Conservation (phyloP, 1,140 invertebrate species). For the Aplysia californica region DNA sequence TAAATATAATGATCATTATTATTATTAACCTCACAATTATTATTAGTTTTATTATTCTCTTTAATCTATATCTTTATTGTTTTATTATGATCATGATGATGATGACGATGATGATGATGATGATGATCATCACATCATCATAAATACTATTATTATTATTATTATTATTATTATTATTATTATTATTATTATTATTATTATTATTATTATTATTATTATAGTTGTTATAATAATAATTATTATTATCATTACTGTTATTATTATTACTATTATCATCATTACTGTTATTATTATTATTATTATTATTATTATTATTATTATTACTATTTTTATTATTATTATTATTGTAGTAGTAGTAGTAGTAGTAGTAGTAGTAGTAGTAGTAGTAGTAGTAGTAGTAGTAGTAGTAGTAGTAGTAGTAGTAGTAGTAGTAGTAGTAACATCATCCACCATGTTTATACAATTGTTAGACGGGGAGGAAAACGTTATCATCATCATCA, state of each 20-base stretch:
- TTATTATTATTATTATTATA: background rate
- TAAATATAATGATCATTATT: no score
- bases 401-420: slow-evolving; percentile 14
- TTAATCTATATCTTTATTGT: no score
- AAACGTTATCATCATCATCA: no score
- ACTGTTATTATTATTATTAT: background rate
- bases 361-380: slow-evolving; percentile 12
- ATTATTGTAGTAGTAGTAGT: slow-evolving; percentile 12
- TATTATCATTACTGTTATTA: background rate
- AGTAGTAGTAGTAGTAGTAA: slow-evolving; percentile 14
- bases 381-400: slow-evolving; percentile 13
- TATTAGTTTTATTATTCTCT: no score
- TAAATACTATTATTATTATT: background rate
- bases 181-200: background rate
- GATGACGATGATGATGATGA: background rate
- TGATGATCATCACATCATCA: background rate
- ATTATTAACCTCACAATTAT: no score
- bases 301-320: background rate
- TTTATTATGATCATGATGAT: no score
- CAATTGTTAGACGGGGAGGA: background rate
- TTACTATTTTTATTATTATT: background rate
- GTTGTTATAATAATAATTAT: background rate
- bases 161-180: background rate
- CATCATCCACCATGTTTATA: background rate
- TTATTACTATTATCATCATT: background rate